A percentile compares a stretch with the other conserved stretches of the same genome.
These are phyloP conservation scores for Psittacula cyanocephala DNA, from an alignment of 2,113 vertebrate genomes.

Conservation along the genomic window DNA sequence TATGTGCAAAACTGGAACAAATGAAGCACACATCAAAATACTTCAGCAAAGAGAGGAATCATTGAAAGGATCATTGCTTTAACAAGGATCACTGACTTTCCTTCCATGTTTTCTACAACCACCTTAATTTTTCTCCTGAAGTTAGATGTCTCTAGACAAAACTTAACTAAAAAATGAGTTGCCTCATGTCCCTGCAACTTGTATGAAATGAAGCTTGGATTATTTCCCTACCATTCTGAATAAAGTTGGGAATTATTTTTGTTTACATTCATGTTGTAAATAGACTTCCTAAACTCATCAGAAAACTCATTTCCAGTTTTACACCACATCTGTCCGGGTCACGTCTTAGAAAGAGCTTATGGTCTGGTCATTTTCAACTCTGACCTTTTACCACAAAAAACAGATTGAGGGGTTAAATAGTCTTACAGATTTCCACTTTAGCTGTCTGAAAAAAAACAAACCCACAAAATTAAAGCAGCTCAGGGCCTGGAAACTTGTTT, in stretches of 20 bases:
- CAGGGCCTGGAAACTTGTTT: background rate
- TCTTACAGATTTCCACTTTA: background rate
- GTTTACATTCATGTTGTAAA: background rate
- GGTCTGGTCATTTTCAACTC: background rate
- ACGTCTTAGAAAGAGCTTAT: background rate
- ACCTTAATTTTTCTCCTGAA: background rate
- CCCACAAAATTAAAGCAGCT: background rate
- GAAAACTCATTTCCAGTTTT: background rate
- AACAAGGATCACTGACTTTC: background rate
- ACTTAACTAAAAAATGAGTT: background rate
- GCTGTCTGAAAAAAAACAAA: background rate
- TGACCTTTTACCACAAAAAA: background rate
- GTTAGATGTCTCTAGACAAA: background rate
- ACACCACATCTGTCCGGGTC: background rate
- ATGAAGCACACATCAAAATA: background rate
- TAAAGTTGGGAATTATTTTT: background rate
- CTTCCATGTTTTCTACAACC: background rate
- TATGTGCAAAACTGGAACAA: slow-evolving; percentile 3
- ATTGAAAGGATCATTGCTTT: background rate
- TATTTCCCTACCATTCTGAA: background rate
- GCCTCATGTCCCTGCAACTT: background rate
- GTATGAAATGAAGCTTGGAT: background rate
- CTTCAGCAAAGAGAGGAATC: background rate
- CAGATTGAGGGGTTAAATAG: background rate
- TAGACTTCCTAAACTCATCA: background rate